Conservation (phyloP, 2,888 invertebrate genomes). For the Fragum sueziense region DNA sequence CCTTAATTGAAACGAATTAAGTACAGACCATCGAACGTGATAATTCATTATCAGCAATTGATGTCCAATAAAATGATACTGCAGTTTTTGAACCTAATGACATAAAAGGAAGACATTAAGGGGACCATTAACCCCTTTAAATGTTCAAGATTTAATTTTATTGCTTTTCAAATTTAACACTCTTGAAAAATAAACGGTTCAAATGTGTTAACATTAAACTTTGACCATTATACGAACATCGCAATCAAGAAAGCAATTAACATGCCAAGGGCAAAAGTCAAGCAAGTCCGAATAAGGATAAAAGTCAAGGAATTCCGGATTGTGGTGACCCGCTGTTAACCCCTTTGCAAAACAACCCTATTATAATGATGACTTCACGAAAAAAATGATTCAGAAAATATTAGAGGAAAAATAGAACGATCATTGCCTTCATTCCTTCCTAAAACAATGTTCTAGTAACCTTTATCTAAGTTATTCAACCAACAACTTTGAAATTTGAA, state of each 20-base stretch:
- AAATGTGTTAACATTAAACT: slow-evolving; percentile 14
- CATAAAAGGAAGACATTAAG: slow-evolving; percentile 14
- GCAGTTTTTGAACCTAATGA: neutral
- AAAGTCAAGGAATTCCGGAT: slow-evolving; percentile 11
- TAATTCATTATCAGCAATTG: neutral
- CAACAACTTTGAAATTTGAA: no score
- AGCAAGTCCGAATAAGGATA: neutral
- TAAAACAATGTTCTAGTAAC: no score
- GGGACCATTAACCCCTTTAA: slow-evolving; percentile 10
- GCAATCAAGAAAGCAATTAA: neutral
- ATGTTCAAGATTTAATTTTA: slow-evolving; percentile 20
- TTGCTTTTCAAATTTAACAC: neutral
- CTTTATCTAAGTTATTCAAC: no score
- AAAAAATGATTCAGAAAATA: no score
- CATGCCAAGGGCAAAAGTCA: slow-evolving; percentile 14
- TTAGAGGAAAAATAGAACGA: no score
- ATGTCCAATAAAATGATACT: neutral
- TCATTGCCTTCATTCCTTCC: no score
- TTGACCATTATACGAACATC: neutral
- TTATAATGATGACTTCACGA: no score
- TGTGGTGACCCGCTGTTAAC: slow-evolving; percentile 15
- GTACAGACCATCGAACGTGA: neutral
- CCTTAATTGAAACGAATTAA: neutral
- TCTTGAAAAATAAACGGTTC: slow-evolving; percentile 4
- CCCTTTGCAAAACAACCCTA: no score